Conservation (phyloP, 2,113 vertebrate species). For the Callochromis pleurospilus region DNA sequence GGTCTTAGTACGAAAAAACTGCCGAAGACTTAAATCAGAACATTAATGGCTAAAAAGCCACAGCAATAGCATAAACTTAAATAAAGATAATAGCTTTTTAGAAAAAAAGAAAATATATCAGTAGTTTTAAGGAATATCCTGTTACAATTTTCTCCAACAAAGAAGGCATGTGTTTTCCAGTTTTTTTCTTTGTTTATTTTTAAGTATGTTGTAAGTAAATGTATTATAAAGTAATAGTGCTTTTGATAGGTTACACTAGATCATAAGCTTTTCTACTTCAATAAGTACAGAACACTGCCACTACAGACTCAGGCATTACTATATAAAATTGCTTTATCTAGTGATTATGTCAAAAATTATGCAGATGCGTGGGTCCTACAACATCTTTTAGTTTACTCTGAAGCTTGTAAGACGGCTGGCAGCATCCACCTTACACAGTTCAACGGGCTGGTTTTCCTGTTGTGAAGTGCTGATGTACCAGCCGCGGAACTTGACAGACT, state of each 20-base stretch:
- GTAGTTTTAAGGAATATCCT: constrained; percentile 2
- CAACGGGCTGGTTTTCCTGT: background rate
- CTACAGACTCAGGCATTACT: background rate
- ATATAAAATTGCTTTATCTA: background rate
- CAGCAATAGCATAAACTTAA: background rate
- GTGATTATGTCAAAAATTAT: background rate
- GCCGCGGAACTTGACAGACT: constrained; percentile 36
- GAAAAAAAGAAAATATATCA: background rate
- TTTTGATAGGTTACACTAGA: background rate
- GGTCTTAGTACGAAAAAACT: background rate
- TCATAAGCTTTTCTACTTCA: background rate
- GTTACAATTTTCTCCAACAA: background rate
- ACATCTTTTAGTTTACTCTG: background rate
- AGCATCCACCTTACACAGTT: background rate
- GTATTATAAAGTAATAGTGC: background rate
- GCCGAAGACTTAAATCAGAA: background rate
- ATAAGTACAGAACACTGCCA: background rate
- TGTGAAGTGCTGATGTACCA: constrained; percentile 62
- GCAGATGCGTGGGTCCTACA: too few relatives aligned
- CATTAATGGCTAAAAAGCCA: background rate
- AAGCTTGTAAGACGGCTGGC: background rate
- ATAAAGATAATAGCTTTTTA: background rate
- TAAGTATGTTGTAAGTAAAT: background rate
- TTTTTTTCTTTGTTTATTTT: background rate
- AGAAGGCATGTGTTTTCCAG: background rate